phyloP scores from a whole-genome alignment of 2,797 vertebrate species.

The Balearica regulorum region DNA sequence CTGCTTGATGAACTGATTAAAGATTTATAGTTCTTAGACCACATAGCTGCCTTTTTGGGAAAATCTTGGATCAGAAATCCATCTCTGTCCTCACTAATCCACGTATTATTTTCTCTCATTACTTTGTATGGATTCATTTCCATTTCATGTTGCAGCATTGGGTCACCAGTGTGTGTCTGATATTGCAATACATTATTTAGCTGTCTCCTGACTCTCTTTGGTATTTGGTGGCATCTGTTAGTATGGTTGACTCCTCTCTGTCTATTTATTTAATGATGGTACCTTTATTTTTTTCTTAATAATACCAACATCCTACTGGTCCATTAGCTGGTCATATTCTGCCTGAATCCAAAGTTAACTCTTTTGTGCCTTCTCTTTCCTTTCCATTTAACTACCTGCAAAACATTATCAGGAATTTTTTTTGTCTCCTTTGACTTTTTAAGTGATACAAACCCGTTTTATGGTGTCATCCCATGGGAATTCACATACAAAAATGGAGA shows the following conservation, averaged over 20 bases:
- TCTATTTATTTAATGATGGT: background rate
- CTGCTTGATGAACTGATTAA: conserved; percentile 41
- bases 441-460: background rate
- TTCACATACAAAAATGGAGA: background rate
- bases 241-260: background rate
- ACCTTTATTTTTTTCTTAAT: background rate
- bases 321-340: background rate
- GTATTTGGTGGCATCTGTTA: background rate
- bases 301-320: background rate
- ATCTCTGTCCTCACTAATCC: conserved; percentile 28
- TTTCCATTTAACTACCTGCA: background rate
- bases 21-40: conserved; percentile 52
- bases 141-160: background rate
- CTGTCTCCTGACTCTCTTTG: background rate
- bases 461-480: background rate
- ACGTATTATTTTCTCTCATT: conserved; percentile 19
- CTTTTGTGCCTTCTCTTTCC: background rate
- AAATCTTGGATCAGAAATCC: conserved; percentile 31
- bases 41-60: background rate
- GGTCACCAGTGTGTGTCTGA: background rate
- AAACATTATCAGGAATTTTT: background rate
- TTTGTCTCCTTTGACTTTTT: background rate
- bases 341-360: background rate
- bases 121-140: conserved; percentile 32
- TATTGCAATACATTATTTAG: conserved; percentile 17